Evolutionary conservation across 2,113 vertebrate species (phyloP).

Genomic region (Callocephalon fimbriatum): DNA sequence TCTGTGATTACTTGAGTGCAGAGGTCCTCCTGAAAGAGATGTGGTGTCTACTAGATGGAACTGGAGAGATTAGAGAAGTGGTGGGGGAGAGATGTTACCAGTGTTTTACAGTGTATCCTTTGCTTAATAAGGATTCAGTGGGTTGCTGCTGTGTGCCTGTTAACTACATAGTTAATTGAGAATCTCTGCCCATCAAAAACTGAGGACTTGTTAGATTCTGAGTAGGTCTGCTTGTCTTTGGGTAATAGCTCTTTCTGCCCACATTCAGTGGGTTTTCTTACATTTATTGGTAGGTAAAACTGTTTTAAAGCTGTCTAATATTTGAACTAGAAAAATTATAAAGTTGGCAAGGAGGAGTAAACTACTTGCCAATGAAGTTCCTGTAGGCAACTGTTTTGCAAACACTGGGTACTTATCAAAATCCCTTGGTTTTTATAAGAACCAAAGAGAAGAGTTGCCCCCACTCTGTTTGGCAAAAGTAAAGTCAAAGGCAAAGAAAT

Average conservation of each 20-base stretch:
- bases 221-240: background rate
- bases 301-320: background rate
- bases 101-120: background rate
- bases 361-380: background rate
- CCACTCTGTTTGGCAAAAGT: background rate
- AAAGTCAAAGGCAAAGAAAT: background rate
- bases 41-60: too few species aligned
- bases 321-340: background rate
- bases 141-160: background rate
- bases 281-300: background rate
- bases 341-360: background rate
- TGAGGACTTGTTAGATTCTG: background rate
- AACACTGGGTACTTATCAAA: background rate
- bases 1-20: too few species aligned
- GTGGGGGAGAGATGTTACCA: fast-evolving
- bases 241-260: background rate
- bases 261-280: fast-evolving
- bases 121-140: background rate
- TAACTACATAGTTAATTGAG: background rate
- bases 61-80: background rate
- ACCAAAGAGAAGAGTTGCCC: background rate
- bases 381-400: background rate
- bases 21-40: too few species aligned
- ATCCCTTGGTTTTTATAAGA: background rate
- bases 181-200: background rate